A percentile compares a stretch with the other conserved stretches of the same genome.
Conservation (phyloP, 2,888 invertebrate genomes). For the Drosophila prolongata region DNA sequence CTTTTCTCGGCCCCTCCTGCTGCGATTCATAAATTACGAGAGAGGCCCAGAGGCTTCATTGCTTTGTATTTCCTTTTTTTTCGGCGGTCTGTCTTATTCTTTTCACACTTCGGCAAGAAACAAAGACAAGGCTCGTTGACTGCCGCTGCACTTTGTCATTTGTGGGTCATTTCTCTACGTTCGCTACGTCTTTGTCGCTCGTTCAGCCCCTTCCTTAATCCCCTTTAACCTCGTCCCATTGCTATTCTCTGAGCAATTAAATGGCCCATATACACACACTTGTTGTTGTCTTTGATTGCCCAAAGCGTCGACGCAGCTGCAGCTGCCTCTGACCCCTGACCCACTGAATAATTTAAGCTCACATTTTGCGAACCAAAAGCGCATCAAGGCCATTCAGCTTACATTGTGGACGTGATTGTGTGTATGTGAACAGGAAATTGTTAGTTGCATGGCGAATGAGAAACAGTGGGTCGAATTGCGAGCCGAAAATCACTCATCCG, state of each 20-base stretch:
- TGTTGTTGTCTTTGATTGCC: conserved; percentile 63
- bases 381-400: conserved; percentile 43
- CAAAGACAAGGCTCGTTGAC: conserved; percentile 40
- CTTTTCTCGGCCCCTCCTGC: background rate
- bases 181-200: conserved; percentile 11
- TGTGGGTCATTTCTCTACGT: conserved; percentile 57
- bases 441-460: conserved; percentile 42
- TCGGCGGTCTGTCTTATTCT: conserved; percentile 44
- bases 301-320: conserved; percentile 45
- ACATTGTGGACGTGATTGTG: conserved; percentile 32
- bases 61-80: conserved; percentile 22
- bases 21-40: conserved; percentile 38
- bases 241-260: conserved; percentile 67
- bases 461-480: conserved; percentile 18
- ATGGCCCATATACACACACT: conserved; percentile 51
- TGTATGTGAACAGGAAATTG: conserved; percentile 41
- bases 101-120: conserved; percentile 62
- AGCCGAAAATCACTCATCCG: background rate
- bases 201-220: background rate
- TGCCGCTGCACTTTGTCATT: conserved; percentile 68
- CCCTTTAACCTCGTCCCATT: background rate
- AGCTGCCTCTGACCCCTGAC: conserved; percentile 35
- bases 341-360: conserved; percentile 72
- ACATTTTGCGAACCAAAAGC: conserved; percentile 58
- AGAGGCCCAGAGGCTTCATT: conserved; percentile 12